These are phyloP conservation scores for Sternotherus odoratus DNA, from an alignment of 2,797 vertebrate genomes.

Conservation along the genomic window DNA sequence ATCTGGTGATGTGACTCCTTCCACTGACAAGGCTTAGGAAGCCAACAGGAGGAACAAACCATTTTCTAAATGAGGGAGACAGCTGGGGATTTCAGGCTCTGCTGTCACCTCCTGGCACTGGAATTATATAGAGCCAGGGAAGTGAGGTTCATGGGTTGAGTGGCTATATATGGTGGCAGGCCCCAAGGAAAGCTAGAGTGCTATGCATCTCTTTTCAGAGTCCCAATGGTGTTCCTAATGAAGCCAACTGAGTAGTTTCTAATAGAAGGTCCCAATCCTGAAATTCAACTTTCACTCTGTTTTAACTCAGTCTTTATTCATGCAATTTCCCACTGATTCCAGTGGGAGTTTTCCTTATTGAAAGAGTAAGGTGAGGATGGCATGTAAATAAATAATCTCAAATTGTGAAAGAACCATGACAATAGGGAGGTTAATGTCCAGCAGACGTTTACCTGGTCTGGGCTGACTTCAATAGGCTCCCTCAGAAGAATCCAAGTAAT, in stretches of 20 bases:
- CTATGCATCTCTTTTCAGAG: neutral
- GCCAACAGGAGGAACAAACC: neutral
- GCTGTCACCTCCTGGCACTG: neutral
- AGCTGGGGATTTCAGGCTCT: neutral
- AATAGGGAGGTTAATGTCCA: neutral
- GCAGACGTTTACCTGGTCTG: conserved; percentile 86
- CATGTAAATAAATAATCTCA: neutral
- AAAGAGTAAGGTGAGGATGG: neutral
- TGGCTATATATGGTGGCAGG: neutral
- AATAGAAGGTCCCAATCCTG: neutral
- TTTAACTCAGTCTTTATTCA: neutral
- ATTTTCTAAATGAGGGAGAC: neutral
- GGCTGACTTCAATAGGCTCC: conserved; percentile 88
- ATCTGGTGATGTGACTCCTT: neutral
- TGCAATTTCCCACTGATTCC: neutral
- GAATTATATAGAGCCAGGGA: neutral
- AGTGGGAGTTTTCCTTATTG: neutral
- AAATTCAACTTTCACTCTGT: neutral
- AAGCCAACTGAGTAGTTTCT: neutral
- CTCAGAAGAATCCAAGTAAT: conserved; percentile 95
- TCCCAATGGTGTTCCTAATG: neutral
- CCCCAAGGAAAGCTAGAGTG: neutral
- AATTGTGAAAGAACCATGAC: neutral
- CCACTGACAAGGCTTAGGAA: neutral
- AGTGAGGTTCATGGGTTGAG: neutral